A percentile compares a stretch with the other conserved stretches of the same genome.
Conservation (phyloP, 2,113 vertebrate species). For the Trinectes maculatus region DNA sequence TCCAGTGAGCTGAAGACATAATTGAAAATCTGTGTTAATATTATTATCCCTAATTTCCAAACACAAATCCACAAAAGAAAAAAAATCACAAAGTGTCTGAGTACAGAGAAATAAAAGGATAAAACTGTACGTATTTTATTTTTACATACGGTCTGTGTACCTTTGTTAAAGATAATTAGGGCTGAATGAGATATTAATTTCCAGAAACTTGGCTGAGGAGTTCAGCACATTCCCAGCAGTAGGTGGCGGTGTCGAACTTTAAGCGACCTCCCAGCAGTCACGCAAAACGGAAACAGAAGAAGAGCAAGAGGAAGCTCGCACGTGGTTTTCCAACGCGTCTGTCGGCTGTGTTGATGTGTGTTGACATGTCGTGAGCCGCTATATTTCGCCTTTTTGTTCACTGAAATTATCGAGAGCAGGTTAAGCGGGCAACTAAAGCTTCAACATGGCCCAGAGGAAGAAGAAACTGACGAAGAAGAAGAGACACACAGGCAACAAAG, state of each 20-base stretch:
- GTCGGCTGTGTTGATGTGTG: slow-evolving; percentile 25
- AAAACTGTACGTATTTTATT: too few relatives aligned
- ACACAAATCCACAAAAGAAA: background rate
- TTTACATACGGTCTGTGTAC: too few relatives aligned
- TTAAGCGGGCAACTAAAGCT: background rate
- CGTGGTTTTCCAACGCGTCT: slow-evolving; percentile 78
- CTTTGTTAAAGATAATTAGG: too few relatives aligned
- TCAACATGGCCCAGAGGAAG: slow-evolving; percentile 80
- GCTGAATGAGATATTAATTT: too few relatives aligned
- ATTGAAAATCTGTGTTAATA: background rate
- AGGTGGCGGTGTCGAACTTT: slow-evolving; percentile 38
- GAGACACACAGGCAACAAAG: slow-evolving; percentile 56
- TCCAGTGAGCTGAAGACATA: slow-evolving; percentile 6
- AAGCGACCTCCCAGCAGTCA: rapidly evolving
- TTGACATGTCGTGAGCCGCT: background rate
- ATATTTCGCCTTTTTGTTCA: background rate
- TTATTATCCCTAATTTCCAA: background rate
- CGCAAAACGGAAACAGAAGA: slow-evolving; percentile 11
- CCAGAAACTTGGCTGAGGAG: too few relatives aligned
- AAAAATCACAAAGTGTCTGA: too few relatives aligned
- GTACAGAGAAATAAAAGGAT: too few relatives aligned
- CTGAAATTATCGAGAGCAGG: background rate
- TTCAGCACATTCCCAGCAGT: slow-evolving; percentile 18
- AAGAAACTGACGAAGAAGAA: slow-evolving; percentile 81
- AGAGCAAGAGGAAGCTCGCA: slow-evolving; percentile 48